phyloP scores from a whole-genome alignment of 2,113 vertebrate species.

The Crocuta crocuta region DNA sequence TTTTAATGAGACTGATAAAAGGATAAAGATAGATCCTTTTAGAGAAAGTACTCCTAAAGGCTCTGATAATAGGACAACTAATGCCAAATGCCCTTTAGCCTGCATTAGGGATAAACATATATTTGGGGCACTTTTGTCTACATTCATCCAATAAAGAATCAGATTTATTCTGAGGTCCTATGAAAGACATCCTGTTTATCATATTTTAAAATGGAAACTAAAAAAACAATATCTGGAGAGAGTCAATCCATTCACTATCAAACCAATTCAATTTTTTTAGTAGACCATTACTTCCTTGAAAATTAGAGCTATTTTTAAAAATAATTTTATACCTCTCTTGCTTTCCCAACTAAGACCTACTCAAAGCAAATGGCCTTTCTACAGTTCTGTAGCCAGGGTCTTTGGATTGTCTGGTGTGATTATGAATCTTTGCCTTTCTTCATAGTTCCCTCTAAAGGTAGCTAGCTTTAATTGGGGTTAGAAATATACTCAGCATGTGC shows the following conservation, averaged over 20 bases:
- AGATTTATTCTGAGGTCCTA: background rate
- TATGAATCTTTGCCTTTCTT: background rate
- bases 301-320: background rate
- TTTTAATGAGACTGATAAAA: background rate
- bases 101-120: background rate
- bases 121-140: background rate
- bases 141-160: background rate
- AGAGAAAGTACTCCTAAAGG: background rate
- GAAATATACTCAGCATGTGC: constrained; percentile 27
- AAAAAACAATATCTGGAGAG: background rate
- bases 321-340: background rate
- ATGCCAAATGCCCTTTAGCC: background rate
- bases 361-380: background rate
- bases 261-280: constrained; percentile 6
- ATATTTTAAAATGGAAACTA: background rate
- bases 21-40: background rate
- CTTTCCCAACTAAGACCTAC: background rate
- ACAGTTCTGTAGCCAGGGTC: background rate
- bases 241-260: background rate
- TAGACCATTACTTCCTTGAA: background rate
- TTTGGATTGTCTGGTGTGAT: background rate
- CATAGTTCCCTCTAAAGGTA: background rate
- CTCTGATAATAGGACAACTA: background rate
- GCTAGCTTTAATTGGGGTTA: constrained; percentile 35
- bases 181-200: background rate